A percentile compares a stretch with the other conserved stretches of the same genome.
These are phyloP conservation scores for Drosophila emarginata DNA, from an alignment of 2,888 invertebrate genomes.

Conservation along the genomic window DNA sequence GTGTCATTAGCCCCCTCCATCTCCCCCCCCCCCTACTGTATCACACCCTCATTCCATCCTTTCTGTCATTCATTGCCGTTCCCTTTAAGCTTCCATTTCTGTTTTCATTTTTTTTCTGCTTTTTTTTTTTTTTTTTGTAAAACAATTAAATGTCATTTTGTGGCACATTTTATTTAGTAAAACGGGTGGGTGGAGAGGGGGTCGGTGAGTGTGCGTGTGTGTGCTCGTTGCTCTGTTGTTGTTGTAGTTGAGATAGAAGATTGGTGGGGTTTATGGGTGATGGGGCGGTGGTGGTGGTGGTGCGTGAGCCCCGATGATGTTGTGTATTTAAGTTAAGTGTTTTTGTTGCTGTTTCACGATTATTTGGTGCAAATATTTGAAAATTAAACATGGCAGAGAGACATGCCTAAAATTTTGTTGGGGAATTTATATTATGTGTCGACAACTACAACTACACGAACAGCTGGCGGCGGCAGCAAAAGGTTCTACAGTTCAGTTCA, in stretches of 20 bases:
- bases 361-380: constrained; percentile 74
- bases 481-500: constrained; percentile 56
- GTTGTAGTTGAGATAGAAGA: no score
- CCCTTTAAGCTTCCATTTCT: background rate
- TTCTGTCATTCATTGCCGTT: background rate
- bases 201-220: background rate
- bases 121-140: constrained; percentile 15
- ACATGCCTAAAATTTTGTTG: constrained; percentile 63
- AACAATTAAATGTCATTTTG: constrained; percentile 74
- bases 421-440: constrained; percentile 74
- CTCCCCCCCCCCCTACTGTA: background rate
- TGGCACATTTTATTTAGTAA: constrained; percentile 71
- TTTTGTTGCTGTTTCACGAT: constrained; percentile 57
- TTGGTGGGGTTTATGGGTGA: no score
- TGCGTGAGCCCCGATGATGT: constrained; percentile 11
- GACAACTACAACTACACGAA: constrained; percentile 54
- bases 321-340: constrained; percentile 54
- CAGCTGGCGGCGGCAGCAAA: constrained; percentile 49
- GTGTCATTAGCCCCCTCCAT: constrained; percentile 61
- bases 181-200: constrained; percentile 26
- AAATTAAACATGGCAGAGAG: constrained; percentile 58
- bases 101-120: background rate
- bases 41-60: background rate
- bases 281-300: no score
- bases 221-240: no score